Base-by-base conservation (phyloP, 1,140 invertebrate genomes). In the Sitobion miscanthi region DNA sequence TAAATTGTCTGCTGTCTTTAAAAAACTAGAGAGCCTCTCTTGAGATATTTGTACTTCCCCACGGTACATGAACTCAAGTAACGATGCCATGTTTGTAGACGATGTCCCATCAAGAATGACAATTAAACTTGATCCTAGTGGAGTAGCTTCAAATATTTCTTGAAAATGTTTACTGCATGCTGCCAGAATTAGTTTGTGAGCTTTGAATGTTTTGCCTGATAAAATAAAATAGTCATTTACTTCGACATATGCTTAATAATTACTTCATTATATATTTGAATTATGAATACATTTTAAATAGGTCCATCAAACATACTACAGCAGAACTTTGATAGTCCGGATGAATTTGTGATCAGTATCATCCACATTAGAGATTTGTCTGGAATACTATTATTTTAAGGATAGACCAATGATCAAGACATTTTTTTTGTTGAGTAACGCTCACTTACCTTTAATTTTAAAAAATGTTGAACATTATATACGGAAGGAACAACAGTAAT, bases 121-220 rank as follows among this genome's bases (percentile, higher is more conserved):
- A 94, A 98, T 97, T 94, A 97, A 96, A 94, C 97, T 96, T 94
- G 97, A 97, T 95, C 97, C 97, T 30, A 97, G 96, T 93, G 98
- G 98, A 94, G 98, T 98, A 94, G 97, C 97, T 96, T 98, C 97
- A 96, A 99, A 98, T 93, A 99, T 95, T 95, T 98, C 97, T 95
- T 98, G 98, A 95, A 99, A 98, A 95, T 98, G 98, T 95, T 98
- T 98, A 95, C 98, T 98, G 96, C 98, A 98, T 95, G 98, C 98
- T 94, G 98, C 98, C 95, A 99, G 96, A 94, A 99, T 98, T 94
- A 99, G 96, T 95, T 97, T 97, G 96, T 99, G 98, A 94, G 98
- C 98, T 95, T 98, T 97, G 95, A 98, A 98, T 94, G 97, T 98
- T 94, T 97, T 97, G 95, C 98, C 98, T 98, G 96, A 1, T 96